These are phyloP conservation scores for Callochromis pleurospilus DNA, from an alignment of 2,113 vertebrate genomes.

Conservation along the genomic window DNA sequence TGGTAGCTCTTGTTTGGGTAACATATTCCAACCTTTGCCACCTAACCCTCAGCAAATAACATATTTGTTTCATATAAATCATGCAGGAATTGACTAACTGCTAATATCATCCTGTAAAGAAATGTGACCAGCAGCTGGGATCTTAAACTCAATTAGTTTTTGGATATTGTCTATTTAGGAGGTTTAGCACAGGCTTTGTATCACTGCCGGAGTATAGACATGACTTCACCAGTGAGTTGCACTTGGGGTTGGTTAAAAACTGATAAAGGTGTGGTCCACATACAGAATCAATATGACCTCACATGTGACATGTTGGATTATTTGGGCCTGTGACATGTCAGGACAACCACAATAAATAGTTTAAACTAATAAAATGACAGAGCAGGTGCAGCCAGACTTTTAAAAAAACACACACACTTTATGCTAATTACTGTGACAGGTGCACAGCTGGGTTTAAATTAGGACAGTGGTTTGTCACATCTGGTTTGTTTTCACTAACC, in stretches of 20 bases:
- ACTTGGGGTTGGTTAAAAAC: not conserved
- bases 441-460: not conserved
- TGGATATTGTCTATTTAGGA: not conserved
- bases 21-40: not conserved
- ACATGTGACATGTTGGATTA: not conserved
- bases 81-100: not conserved
- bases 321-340: not conserved
- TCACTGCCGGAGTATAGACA: not conserved
- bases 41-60: not conserved
- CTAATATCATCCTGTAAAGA: not conserved
- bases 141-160: not conserved
- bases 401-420: not conserved
- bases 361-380: not conserved
- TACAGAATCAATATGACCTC: not conserved
- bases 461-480: not conserved
- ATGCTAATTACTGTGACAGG: not conserved
- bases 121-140: not conserved
- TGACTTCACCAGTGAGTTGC: constrained; percentile 4
- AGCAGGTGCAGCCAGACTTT: not conserved
- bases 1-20: not conserved
- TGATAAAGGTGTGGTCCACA: constrained; percentile 11
- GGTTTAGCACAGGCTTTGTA: not conserved
- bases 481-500: not conserved
- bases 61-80: not conserved
- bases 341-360: not conserved